Base-by-base conservation (phyloP, 1,140 invertebrate species). In the Hesperophylax magnus region DNA sequence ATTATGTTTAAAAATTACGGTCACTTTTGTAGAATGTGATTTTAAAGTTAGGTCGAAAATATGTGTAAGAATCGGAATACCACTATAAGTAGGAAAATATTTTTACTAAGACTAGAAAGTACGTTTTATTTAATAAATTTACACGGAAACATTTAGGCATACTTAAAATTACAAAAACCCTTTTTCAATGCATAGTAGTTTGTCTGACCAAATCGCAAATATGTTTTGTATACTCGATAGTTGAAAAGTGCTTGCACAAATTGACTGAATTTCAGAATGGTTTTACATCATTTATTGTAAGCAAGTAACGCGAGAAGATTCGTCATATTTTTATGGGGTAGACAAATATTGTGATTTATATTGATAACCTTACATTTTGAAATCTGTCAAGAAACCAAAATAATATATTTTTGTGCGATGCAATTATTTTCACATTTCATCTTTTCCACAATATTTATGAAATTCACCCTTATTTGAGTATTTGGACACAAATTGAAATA, bases 21-120 rank as follows among this genome's bases (percentile, higher is more conserved):
- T 83, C 79, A 79, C 82, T 83, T 72, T 75, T 54, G 77, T 81
- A 81, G 76, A 77, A 77, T 83, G 82, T 83, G 82, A 83, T 83
- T 83, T 61, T 82, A 79, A 76, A 20, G 52, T 80, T 39, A 80
- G 67, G 31, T 34, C 67, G 54, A 67, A 52, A 63, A 22, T 78
- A 67, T 31, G 31, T 67, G 31, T 67, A 60, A 65, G 58, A 39
- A 18, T 60, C 54, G 72, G 63, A 52, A 56, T 82, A 79, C 81
- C 81, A 80, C 71, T 71, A 47, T 80, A 77, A 80, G 82, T 83
- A 83, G 82, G 56, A 75, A 83, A 83, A 81, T 83, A 83, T 80
- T 83, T 82, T 80, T 82, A 63, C 77, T 79, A 75, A 76, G 69
- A 79, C 69, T 53, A 75, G 71, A 14, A 72, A 5, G n/a, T 81